Base-by-base conservation (phyloP, 2,113 vertebrate species). In the Neotragus moschatus region DNA sequence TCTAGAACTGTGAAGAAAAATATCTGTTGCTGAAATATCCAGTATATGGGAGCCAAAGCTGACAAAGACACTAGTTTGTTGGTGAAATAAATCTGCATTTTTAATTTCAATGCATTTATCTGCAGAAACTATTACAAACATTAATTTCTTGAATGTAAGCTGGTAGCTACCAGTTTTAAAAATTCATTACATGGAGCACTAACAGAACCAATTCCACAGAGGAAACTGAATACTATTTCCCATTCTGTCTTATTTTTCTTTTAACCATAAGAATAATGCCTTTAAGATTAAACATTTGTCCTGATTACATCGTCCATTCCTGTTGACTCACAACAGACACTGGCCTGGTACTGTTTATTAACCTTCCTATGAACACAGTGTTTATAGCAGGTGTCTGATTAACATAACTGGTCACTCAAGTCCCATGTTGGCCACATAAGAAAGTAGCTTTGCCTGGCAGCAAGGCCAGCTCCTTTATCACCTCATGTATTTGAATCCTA, bases 281-380 rank as follows among this genome's bases (percentile, higher is more conserved):
- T 96, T 95, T 53, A 94, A 88, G 92, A 94, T 56, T 86, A 96
- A 91, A 88, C 47, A 61, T 92, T 97, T 96, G 81, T 17, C 96
- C 63, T 96, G 85, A 95, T 88, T 75, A 92, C 89, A 90, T 7
- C 84, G 77, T 84, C 30, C 19, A 84, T 60, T 92, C 89, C 49
- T 96, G 87, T 79, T 93, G 82, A 96, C 49, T 94, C 75, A 56
- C 33, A 82, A 49, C 51, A 94, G 82, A 82, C 91, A 66, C 49
- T 13, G 61, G 43, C 51, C 55, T 95, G 28, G 30, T 90, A 61
- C 49, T 94, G 6, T 61, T 94, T 95, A 96, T 88, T 96, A 96
- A 92, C 58, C 75, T 98, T 95, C 63, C 73, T 73, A 45, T 70
- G 51, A 96, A 39, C n/a, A 73, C 80, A 91, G 33, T 95, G 61